These are phyloP conservation scores for Tortrix viridana DNA, from an alignment of 2,888 invertebrate genomes.

Conservation along the genomic window DNA sequence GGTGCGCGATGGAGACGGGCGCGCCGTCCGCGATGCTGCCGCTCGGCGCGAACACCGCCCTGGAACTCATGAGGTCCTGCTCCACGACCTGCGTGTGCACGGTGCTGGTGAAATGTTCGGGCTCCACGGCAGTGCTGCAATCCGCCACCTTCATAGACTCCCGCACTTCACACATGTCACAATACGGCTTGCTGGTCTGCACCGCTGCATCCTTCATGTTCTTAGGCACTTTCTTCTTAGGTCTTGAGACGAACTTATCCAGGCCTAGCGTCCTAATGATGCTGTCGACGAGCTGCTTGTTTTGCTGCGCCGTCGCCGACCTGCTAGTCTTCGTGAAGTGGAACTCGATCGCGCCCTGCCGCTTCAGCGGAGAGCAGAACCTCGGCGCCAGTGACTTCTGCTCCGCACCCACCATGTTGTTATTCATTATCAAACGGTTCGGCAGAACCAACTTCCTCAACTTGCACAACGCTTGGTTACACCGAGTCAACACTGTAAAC, in stretches of 20 bases:
- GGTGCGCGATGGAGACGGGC: conserved; percentile 73
- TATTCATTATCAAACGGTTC: conserved; percentile 64
- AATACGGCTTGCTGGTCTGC: conserved; percentile 68
- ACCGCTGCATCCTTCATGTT: conserved; percentile 68
- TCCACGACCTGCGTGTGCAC: conserved; percentile 76
- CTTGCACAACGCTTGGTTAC: conserved; percentile 63
- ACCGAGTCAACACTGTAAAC: conserved; percentile 75
- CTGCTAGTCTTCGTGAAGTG: conserved; percentile 62
- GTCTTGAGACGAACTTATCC: conserved; percentile 59
- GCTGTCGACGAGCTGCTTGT: conserved; percentile 71
- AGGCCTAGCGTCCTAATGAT: conserved; percentile 66
- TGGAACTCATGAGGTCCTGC: conserved; percentile 70
- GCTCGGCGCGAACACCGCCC: conserved; percentile 69
- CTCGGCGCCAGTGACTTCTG: conserved; percentile 58
- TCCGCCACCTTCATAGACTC: conserved; percentile 57
- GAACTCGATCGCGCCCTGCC: conserved; percentile 65
- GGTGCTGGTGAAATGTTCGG: conserved; percentile 59
- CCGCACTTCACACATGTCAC: conserved; percentile 73
- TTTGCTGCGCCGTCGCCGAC: conserved; percentile 56
- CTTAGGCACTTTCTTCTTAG: conserved; percentile 60
- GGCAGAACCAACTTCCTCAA: conserved; percentile 64
- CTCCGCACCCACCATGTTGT: conserved; percentile 53
- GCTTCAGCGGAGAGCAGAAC: conserved; percentile 75
- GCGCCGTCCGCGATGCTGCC: conserved; percentile 64
- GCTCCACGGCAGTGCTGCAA: conserved; percentile 57